These are phyloP conservation scores for Lagorchestes hirsutus DNA, from an alignment of 2,797 vertebrate genomes.

Conservation along the genomic window DNA sequence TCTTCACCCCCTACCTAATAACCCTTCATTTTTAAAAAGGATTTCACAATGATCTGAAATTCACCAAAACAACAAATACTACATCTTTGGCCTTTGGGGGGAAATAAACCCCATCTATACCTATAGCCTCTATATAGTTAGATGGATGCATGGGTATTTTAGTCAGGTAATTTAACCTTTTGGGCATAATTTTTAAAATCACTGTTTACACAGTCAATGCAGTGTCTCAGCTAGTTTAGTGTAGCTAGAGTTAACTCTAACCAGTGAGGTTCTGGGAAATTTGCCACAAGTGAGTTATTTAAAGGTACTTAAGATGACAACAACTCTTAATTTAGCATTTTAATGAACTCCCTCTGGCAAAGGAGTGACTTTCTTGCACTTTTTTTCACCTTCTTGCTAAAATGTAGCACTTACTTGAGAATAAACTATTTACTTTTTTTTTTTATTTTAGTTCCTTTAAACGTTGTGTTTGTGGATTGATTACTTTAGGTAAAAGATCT, in stretches of 20 bases:
- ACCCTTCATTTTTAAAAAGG: conserved; percentile 38
- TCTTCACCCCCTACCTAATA: background rate
- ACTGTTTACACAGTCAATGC: conserved; percentile 14
- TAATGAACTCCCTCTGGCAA: conserved; percentile 69
- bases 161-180: conserved; percentile 34
- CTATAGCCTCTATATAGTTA: background rate
- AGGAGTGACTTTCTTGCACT: conserved; percentile 58
- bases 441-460: conserved; percentile 45
- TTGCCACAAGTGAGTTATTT: conserved; percentile 72
- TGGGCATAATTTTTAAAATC: conserved; percentile 51
- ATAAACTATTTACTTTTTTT: conserved; percentile 52
- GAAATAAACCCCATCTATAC: background rate
- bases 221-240: conserved; percentile 47
- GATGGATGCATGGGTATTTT: conserved; percentile 6
- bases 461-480: conserved; percentile 10
- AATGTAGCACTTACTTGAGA: conserved; percentile 55
- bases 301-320: conserved; percentile 63
- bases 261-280: conserved; percentile 63
- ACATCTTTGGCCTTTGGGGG: background rate
- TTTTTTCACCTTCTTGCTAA: conserved; percentile 55
- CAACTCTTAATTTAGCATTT: conserved; percentile 67
- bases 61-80: conserved; percentile 54
- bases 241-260: conserved; percentile 52
- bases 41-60: conserved; percentile 3
- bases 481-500: background rate